Percentiles rank a stretch among this genome's conserved stretches.
phyloP scores from a whole-genome alignment of 1,140 invertebrate species.

The Diabrotica virgifera region DNA sequence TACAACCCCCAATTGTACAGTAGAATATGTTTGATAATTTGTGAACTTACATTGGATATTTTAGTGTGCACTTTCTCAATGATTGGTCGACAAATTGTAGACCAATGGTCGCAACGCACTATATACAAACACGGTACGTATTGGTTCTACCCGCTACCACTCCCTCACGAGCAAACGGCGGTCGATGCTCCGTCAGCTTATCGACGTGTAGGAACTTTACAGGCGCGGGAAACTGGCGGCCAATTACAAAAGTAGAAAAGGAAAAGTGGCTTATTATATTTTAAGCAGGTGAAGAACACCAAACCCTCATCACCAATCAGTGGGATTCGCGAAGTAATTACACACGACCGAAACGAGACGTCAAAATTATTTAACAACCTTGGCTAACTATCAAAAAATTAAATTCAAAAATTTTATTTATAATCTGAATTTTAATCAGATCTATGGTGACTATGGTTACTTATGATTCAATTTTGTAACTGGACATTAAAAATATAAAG shows the following conservation, averaged over 20 bases:
- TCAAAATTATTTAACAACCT: no score
- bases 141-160: constrained; percentile 59
- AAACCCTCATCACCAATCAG: constrained; percentile 21
- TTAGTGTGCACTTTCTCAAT: constrained; percentile 63
- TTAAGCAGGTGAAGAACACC: constrained; percentile 4
- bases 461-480: no score
- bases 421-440: no score
- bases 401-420: no score
- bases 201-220: constrained; percentile 37
- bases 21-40: constrained; percentile 63
- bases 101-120: constrained; percentile 63
- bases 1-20: constrained; percentile 33
- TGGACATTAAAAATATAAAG: no score
- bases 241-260: constrained; percentile 48
- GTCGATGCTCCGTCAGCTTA: constrained; percentile 47
- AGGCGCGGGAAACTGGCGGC: constrained; percentile 47
- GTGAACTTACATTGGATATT: constrained; percentile 78
- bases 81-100: constrained; percentile 66
- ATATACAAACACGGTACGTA: constrained; percentile 55
- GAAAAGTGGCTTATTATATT: constrained; percentile 31
- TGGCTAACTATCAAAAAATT: no score
- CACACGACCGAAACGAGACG: no score
- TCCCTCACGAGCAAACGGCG: constrained; percentile 49
- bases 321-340: neutral
- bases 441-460: no score